Conservation (phyloP, 2,113 vertebrate species). For the Trachemys scripta region DNA sequence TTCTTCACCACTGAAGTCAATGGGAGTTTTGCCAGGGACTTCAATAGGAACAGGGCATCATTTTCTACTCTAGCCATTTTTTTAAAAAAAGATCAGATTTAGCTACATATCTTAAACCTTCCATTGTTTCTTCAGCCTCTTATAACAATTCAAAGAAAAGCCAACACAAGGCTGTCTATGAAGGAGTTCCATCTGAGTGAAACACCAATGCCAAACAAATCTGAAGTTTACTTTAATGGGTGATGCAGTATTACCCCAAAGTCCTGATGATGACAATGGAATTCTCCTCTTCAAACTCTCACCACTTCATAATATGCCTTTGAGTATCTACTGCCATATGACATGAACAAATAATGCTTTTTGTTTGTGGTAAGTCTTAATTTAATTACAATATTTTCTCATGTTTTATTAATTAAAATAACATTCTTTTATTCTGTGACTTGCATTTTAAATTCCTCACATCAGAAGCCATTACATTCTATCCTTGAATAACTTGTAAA, state of each 20-base stretch:
- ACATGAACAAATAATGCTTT: neutral
- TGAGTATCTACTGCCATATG: neutral
- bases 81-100: neutral
- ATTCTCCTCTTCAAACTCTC: neutral
- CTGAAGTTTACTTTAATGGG: neutral
- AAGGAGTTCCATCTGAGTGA: neutral
- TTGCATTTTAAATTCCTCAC: neutral
- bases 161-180: fast-evolving
- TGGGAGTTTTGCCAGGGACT: neutral
- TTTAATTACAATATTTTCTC: slow-evolving; percentile 6
- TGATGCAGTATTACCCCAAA: neutral
- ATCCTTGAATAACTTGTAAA: neutral
- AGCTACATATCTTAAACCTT: neutral
- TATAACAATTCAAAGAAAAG: neutral
- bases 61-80: neutral
- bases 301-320: neutral
- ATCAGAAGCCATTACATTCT: neutral
- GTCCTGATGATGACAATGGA: fast-evolving
- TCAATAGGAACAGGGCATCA: neutral
- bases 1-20: neutral
- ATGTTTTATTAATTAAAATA: slow-evolving; percentile 25
- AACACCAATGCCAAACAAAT: neutral
- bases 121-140: neutral
- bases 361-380: neutral
- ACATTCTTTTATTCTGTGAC: neutral